Percentiles rank a stretch among this genome's conserved stretches.
Conservation (phyloP, 2,797 vertebrate species). For the Eutrigla gurnardus region DNA sequence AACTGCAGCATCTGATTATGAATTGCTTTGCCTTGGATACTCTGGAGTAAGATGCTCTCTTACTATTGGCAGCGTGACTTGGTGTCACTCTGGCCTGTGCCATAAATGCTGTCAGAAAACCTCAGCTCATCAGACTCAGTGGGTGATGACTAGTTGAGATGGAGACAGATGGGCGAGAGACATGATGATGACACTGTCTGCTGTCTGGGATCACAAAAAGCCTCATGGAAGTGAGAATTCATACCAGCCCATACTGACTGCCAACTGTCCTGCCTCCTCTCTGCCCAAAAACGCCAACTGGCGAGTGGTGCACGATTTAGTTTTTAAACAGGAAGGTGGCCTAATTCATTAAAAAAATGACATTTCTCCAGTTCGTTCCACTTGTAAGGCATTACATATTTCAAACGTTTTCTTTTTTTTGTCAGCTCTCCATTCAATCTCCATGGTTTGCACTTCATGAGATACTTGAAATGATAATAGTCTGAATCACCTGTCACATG, state of each 20-base stretch:
- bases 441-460: slow-evolving; percentile 6
- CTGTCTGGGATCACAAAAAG: slow-evolving; percentile 84
- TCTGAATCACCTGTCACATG: slow-evolving; percentile 27
- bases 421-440: neutral
- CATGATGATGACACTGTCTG: slow-evolving; percentile 81
- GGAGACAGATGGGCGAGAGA: slow-evolving; percentile 83
- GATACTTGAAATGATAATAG: slow-evolving; percentile 25
- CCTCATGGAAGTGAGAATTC: slow-evolving; percentile 83
- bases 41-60: slow-evolving; percentile 52
- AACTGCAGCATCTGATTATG: slow-evolving; percentile 37
- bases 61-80: slow-evolving; percentile 69
- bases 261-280: slow-evolving; percentile 77
- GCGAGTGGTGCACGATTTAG: slow-evolving; percentile 54
- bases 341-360: slow-evolving; percentile 36
- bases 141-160: slow-evolving; percentile 78
- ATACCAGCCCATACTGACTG: slow-evolving; percentile 72
- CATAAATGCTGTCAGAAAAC: slow-evolving; percentile 74
- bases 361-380: slow-evolving; percentile 12
- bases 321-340: slow-evolving; percentile 50
- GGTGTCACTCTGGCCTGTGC: slow-evolving; percentile 71
- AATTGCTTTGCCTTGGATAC: slow-evolving; percentile 23
- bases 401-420: neutral
- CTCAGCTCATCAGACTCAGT: slow-evolving; percentile 74
- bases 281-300: slow-evolving; percentile 75
- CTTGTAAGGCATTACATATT: slow-evolving; percentile 17